phyloP scores from a whole-genome alignment of 2,888 invertebrate species.

The Sphaeridia pumilis region DNA sequence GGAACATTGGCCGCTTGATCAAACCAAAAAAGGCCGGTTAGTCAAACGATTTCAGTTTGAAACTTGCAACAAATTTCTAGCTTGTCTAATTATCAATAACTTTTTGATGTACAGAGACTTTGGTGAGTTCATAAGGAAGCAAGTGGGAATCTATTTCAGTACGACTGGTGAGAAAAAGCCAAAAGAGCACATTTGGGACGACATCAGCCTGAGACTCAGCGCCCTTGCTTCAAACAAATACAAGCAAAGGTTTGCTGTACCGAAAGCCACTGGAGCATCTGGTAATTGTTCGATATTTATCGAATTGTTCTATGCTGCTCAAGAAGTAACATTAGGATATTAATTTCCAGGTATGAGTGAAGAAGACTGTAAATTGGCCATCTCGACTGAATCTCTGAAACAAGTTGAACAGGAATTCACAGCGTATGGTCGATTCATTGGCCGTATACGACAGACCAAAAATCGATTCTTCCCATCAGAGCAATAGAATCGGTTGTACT shows the following conservation, averaged over 20 bases:
- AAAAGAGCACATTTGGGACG: constrained; percentile 49
- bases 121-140: constrained; percentile 52
- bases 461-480: not conserved
- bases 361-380: constrained; percentile 59
- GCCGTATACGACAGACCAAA: not conserved
- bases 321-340: not conserved
- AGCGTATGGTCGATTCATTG: constrained; percentile 42
- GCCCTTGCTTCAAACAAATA: constrained; percentile 59
- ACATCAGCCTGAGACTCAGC: constrained; percentile 56
- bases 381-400: constrained; percentile 60
- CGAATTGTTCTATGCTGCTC: not conserved
- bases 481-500: too few species aligned
- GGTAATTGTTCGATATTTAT: constrained; percentile 17
- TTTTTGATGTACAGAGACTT: constrained; percentile 73
- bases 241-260: constrained; percentile 53
- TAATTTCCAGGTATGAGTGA: constrained; percentile 52
- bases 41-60: too few species aligned
- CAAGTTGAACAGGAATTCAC: constrained; percentile 46
- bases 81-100: too few species aligned
- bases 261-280: constrained; percentile 52
- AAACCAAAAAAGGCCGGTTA: too few species aligned
- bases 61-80: too few species aligned
- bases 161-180: constrained; percentile 41
- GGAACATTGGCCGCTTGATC: too few species aligned
- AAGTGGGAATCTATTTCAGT: constrained; percentile 48